Base-by-base conservation (phyloP, 23 tunicate species). In the Botrylloides violaceus region DNA sequence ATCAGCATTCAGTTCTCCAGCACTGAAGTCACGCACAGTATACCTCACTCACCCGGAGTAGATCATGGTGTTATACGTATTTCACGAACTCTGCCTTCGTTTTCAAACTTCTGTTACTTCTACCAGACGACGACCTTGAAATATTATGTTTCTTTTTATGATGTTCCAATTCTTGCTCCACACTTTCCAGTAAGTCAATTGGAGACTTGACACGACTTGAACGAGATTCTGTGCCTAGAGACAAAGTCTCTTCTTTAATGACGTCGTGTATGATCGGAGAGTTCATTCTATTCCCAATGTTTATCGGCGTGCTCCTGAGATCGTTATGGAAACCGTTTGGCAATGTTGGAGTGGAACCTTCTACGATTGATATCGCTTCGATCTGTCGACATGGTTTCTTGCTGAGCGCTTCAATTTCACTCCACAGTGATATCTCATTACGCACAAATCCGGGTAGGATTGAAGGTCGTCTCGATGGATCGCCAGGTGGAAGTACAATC, bases 401-500 rank as follows among this genome's bases (percentile, higher is more conserved):
- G 47, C 74, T 68, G 0, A 68, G 57, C 24, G 29, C 30, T 37
- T 68, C 74, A 6, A 68, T 68, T 4, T 37, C 74, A 25, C 74
- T 68, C 74, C 74, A 68, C 29, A 68, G 26, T 36, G 74, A 37
- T 26, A 43, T 36, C 29, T 68, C 58, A 28, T 68, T 32, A n/a
- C 56, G 22, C 9, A 23, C 58, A 19, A 68, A 24, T 20, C 74
- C 58, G 7, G 58, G 74, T 19, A 63, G 70, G 35, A 29, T 34
- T 4, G 70, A 63, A 33, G 36, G 70, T 3, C 36, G 70, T 19
- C 36, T 43, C 53, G 53, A 43, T 43, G 9, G 53, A 15, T 43
- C 12, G 12, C 15, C 53, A 15, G 53, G 53, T 15, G 53, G 53
- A 15, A 43, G 15, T 9, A 43, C 15, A 15, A 43, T 43, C 15